Base-by-base conservation (phyloP, 1,140 invertebrate species). In the Eumeta japonica region DNA sequence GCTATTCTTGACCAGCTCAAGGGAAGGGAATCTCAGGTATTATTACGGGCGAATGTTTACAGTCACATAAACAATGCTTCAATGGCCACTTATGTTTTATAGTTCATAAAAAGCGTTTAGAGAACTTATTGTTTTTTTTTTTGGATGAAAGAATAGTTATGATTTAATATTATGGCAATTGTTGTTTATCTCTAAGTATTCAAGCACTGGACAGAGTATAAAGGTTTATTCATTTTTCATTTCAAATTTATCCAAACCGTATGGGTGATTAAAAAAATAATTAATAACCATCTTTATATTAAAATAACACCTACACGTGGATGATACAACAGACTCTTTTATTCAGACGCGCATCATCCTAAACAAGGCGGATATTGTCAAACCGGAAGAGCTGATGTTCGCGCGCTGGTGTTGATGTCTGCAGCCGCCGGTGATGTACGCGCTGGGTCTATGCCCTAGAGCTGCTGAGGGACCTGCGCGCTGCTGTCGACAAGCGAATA, bases 341-440 rank as follows among this genome's bases (percentile, higher is more conserved):
- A 30, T 38, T 29, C 50, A 91, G 86, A 90, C 88, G 7, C 84
- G 92, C 51, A 94, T 97, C 51, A 81, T 97, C 46, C 76, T 97
- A 29, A 97, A 96, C 79, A 97, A 97, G 78, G 92, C 92, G 2
- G 94, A 97, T 63, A 88, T 88, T 51, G 89, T 97, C 13, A 89
- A 90, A 58, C 88, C 92, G 0, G 92, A 94, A 62, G 92, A 97
- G 68, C 62, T 97, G 29, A 87, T 97, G 84, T 80, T 90, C 50
- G 91, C 97, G 3, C 93, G 9, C 94, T 93, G 3, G 73, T 97
- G 29, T 92, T 97, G 86, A 92, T 92, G 33, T 91, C 89, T 17
- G 85, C 89, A 95, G 55, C 92, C 93, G n/a, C 93, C 93, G 4
- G 79, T 91, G n/a, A 89, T 93, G 86, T 97, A 95, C 65, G 91